These are phyloP conservation scores for Apteryx owenii DNA, from an alignment of 2,113 vertebrate genomes.

Conservation along the genomic window DNA sequence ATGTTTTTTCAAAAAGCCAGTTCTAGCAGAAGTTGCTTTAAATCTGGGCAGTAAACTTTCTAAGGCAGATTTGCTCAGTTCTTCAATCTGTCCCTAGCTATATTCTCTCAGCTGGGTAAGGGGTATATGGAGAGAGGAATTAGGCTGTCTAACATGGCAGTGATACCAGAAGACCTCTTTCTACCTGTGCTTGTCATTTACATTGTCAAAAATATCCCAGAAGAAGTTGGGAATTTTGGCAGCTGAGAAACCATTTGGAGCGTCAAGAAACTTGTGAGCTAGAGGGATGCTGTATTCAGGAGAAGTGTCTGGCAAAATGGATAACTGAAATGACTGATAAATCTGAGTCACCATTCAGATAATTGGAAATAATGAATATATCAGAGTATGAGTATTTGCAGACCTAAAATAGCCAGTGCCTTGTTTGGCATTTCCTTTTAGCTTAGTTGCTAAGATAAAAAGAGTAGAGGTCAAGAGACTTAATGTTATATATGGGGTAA, in stretches of 20 bases:
- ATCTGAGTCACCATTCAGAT: background rate
- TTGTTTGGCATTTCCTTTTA: background rate
- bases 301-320: background rate
- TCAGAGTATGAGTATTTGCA: background rate
- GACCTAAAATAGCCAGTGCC: background rate
- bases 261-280: background rate
- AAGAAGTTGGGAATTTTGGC: background rate
- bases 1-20: background rate
- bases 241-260: background rate
- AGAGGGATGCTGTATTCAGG: background rate
- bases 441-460: background rate
- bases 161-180: background rate
- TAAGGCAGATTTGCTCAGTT: too few relatives aligned
- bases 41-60: background rate
- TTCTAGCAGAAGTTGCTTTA: background rate
- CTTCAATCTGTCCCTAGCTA: too few relatives aligned
- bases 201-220: background rate
- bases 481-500: background rate
- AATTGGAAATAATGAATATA: background rate
- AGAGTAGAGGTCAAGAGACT: background rate
- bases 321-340: background rate
- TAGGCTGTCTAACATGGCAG: background rate
- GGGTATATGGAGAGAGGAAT: background rate
- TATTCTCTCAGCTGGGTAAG: background rate
- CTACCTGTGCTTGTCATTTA: background rate